Evolutionary conservation across 2,113 vertebrate species (phyloP).

Genomic region (Tragelaphus strepsiceros): DNA sequence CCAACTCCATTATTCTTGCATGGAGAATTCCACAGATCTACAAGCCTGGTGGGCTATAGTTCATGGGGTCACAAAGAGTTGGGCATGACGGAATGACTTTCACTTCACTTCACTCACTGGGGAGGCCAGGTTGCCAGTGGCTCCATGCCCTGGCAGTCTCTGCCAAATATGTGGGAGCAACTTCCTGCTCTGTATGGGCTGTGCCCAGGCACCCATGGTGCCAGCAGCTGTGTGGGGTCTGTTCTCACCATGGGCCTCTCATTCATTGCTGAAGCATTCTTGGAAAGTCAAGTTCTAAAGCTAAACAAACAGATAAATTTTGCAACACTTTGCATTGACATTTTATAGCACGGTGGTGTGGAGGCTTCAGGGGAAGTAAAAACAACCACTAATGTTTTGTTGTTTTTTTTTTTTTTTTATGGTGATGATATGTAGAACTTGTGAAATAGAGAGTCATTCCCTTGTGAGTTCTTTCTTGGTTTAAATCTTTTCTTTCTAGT

Average conservation of each 20-base stretch:
- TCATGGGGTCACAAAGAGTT: not conserved
- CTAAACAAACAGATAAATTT: constrained; percentile 28
- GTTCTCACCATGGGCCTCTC: not conserved
- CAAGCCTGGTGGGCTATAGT: not conserved
- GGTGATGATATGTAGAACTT: constrained; percentile 27
- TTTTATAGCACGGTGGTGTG: not conserved
- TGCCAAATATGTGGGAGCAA: constrained; percentile 3
- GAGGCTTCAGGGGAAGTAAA: not conserved
- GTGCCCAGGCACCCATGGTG: not conserved
- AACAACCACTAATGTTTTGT: not conserved
- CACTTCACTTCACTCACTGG: not conserved
- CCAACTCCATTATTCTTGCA: not conserved
- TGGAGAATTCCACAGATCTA: not conserved
- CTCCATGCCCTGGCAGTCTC: not conserved
- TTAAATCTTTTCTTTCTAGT: constrained; percentile 18
- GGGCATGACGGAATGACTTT: not conserved
- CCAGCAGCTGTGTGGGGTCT: constrained; percentile 26
- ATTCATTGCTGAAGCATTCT: constrained; percentile 23
- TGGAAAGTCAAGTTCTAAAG: constrained; percentile 37
- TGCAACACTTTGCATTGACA: not conserved
- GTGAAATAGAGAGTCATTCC: constrained; percentile 62
- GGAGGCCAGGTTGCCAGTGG: not conserved
- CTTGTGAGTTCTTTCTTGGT: constrained; percentile 20
- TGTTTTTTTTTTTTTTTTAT: not conserved
- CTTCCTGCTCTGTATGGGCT: not conserved